Conservation (phyloP, 2,888 invertebrate species). For the Sinohyriopsis cumingii region DNA sequence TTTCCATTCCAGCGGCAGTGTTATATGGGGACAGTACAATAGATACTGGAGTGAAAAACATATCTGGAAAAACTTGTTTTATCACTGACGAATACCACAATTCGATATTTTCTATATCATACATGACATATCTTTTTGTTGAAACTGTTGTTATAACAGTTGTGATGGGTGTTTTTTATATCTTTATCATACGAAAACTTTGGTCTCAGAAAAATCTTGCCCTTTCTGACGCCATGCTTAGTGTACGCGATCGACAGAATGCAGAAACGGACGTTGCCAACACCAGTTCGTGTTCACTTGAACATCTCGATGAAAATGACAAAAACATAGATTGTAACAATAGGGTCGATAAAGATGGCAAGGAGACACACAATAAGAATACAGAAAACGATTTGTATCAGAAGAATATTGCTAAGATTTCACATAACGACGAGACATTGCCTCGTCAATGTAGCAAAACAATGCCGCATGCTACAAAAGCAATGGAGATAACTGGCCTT, state of each 20-base stretch:
- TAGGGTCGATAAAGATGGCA: no score
- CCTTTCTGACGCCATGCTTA: conserved; percentile 26
- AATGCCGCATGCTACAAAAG: no score
- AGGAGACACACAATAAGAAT: no score
- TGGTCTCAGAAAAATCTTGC: conserved; percentile 20
- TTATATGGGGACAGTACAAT: conserved; percentile 23
- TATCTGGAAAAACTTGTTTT: conserved; percentile 31
- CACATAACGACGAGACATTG: no score
- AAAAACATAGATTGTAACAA: neutral
- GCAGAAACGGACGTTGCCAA: neutral
- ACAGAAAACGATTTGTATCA: no score
- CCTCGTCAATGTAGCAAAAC: no score
- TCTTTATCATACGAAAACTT: conserved; percentile 26
- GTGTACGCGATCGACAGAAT: conserved; percentile 13
- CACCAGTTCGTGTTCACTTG: conserved; percentile 15
- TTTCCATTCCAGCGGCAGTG: conserved; percentile 22
- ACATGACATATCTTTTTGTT: conserved; percentile 11
- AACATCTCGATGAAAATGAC: conserved; percentile 6
- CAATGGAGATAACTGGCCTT: no score
- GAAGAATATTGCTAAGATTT: no score
- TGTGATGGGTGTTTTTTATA: conserved; percentile 22
- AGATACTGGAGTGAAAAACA: conserved; percentile 24
- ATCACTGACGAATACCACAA: conserved; percentile 12
- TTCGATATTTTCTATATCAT: conserved; percentile 15
- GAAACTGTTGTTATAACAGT: conserved; percentile 24